Evolutionary conservation across 2,888 invertebrate genomes (phyloP), one percentile per base, ranked within the genome.

Genomic region (Neoaliturus tenellus): DNA sequence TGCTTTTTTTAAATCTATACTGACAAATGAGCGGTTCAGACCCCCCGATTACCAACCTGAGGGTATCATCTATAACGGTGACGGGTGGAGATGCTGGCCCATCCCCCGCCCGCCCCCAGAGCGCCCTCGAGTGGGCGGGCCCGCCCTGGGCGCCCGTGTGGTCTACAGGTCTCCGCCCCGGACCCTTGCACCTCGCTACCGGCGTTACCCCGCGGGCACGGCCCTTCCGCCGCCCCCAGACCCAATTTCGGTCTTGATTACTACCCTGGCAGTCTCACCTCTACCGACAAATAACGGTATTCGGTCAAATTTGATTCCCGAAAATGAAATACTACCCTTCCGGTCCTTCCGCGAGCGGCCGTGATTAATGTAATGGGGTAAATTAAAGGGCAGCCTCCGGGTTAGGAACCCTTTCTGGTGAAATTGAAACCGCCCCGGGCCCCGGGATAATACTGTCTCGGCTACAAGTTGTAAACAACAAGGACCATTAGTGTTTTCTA

Each of bases 201-300:
- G 78, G 78, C 78, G 44, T 78, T 78, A 78, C 78, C 78, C 78
- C 55, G n/a, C 28, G 44, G 75, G 78, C n/a, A 17, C 25, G 28
- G 55, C 55, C 48, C 48, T 28, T 78, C 55, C 78, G 48, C 48
- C 75, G 39, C 6, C 73, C 73, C 75, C 55, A 31, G n/a, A 28
- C 51, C 28, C n/a, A 78, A 55, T 78, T 78, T 78, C 10, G 3
- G 39, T 55, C 23, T 51, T 78, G 78, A 78, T 78, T 78, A 48
- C 78, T 20, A 33, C 33, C 20, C 20, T 33, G 44, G 12, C 20
- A 0, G 35, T 31, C 78, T 33, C 78, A 55, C 35, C 78, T 78
- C 33, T 14, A 51, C 51, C 20, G 35, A 23, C 10, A 51, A 78
- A 78, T 78, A 78, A 78, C 78, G 78, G 78, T 44, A 33, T 48